phyloP scores from a whole-genome alignment of 92 coral and sea anemone genomes.

The Virgularia gustaviana region DNA sequence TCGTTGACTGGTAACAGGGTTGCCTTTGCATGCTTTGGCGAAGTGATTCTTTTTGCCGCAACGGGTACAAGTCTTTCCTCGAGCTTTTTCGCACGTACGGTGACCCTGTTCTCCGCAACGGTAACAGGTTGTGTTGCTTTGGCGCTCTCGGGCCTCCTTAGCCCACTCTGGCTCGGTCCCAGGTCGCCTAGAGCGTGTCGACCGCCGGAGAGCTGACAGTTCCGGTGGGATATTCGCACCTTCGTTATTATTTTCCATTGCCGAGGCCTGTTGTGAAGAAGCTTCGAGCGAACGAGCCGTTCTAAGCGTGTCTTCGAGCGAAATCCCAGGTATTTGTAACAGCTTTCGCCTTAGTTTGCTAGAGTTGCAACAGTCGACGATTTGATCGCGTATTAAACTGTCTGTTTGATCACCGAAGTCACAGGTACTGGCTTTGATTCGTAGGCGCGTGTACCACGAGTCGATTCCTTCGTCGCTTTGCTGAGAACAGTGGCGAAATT shows the following conservation, averaged over 20 bases:
- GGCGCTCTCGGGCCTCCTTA: no score
- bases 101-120: neutral
- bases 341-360: neutral
- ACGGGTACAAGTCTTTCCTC: constrained; percentile 1
- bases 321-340: neutral
- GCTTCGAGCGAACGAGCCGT: constrained; percentile 3
- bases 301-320: neutral
- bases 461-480: neutral
- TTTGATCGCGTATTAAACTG: neutral
- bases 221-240: neutral
- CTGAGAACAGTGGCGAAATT: neutral
- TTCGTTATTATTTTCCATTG: neutral
- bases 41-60: no score
- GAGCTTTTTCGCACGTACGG: neutral
- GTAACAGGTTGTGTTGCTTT: no score
- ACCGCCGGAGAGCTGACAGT: neutral
- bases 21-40: neutral
- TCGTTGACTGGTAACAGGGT: neutral
- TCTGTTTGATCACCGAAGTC: neutral
- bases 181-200: neutral
- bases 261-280: neutral
- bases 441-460: neutral
- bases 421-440: no score
- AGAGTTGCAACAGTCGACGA: neutral
- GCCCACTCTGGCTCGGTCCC: no score